Evolutionary conservation across 2,888 invertebrate genomes (phyloP), one percentile per base, ranked within the genome.

Genomic region (Tromatobia lineatoria): DNA sequence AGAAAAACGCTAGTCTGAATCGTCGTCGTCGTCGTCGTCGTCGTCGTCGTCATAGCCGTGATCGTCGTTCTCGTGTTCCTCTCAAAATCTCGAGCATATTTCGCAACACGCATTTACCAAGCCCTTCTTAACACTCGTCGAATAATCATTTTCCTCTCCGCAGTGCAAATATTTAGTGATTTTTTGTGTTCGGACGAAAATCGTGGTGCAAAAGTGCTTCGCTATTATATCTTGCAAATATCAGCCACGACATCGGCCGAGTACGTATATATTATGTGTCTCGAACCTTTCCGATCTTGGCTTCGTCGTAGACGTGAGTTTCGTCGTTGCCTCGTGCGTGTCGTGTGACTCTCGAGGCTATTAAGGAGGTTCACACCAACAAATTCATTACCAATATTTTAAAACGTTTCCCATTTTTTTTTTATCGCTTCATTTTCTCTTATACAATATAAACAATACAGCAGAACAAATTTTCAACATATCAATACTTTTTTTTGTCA

Each of bases 11-110:
- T 42, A 64, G 34, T 64, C 50, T 78, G 77, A 73, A 70, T 76
- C 54, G 88, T 87, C 82, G 85, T 87, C 82, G 85, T 86, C 71
- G 71, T 64, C 87, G 59, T 42, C 66, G 57, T 34, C 54, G 67
- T 77, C 80, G 82, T 76, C 71, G 50, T 74, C 73, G 76, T 57
- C 34, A 20, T 59, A n/a, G 66, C 47, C 69, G 18, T 47, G 57
- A 45, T 59, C 23, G 38, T 69, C 75, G 61, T 70, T 79, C 45
- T 76, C 70, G 80, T 45, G 47, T 73, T 67, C 23, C 47, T 59
- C 67, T 42, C 15, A 25, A 18, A 42, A 66, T 45, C 45, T 45
- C 45, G 13, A 13, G 7, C 34, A 34, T 34, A 34, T 61, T 34
- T 61, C 4, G 4, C 42, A n/a, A 42, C 4, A n/a, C 38, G 11